Conservation (phyloP, 2,113 vertebrate genomes). For the Lamprotornis superbus region DNA sequence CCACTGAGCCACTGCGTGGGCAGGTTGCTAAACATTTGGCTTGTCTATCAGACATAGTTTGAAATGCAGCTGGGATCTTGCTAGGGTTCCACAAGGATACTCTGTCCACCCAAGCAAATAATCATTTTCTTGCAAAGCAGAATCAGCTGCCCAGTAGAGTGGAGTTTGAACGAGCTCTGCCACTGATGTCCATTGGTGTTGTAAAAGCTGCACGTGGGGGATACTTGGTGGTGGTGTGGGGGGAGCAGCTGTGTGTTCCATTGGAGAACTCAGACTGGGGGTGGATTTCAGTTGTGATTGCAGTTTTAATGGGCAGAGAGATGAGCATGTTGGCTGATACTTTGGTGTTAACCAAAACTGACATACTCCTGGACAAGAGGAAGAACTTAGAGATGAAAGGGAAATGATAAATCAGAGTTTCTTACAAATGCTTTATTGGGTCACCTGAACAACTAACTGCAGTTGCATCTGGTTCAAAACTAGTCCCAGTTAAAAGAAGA, state of each 20-base stretch:
- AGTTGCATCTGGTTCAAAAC: not conserved
- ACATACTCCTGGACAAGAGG: not conserved
- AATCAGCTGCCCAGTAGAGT: not conserved
- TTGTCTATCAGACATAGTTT: not conserved
- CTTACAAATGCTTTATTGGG: not conserved
- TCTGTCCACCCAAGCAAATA: not conserved
- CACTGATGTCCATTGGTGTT: accelerated
- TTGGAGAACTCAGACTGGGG: not conserved
- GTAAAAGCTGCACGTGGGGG: accelerated
- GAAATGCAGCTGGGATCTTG: not conserved
- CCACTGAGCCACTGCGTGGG: accelerated
- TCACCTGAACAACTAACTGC: not conserved
- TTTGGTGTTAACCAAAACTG: not conserved
- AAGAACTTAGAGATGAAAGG: not conserved
- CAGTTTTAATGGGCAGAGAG: not conserved
- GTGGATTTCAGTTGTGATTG: not conserved
- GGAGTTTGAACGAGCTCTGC: not conserved
- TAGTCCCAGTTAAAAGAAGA: not conserved
- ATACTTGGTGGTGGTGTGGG: not conserved
- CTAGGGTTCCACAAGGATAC: not conserved
- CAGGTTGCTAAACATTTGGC: not conserved
- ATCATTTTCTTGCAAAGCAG: not conserved
- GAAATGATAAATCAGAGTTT: not conserved
- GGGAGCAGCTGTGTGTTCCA: not conserved
- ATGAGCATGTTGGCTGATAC: not conserved